phyloP scores from a whole-genome alignment of 2,888 invertebrate species.

The Dynastes tityus region DNA sequence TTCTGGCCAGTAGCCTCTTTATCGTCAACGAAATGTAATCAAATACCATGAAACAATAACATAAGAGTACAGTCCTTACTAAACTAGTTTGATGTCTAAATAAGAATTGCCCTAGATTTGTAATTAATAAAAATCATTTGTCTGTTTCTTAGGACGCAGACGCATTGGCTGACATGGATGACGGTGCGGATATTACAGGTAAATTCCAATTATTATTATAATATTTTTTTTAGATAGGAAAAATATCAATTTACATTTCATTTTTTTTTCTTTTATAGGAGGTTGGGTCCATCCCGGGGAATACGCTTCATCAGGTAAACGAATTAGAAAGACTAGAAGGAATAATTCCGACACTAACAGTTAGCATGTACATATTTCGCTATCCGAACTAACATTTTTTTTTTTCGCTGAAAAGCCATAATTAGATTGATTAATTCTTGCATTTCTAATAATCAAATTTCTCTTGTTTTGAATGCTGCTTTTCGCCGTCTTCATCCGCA shows the following conservation, averaged over 20 bases:
- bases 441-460: slow-evolving; percentile 59
- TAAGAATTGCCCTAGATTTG: not conserved
- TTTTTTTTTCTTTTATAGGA: slow-evolving; percentile 75
- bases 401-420: slow-evolving; percentile 18
- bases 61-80: too few species aligned
- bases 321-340: not conserved
- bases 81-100: not conserved
- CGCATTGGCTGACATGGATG: slow-evolving; percentile 87
- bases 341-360: too few species aligned
- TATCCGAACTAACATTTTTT: slow-evolving; percentile 51
- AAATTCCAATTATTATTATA: slow-evolving; percentile 57
- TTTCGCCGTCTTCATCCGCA: slow-evolving; percentile 72
- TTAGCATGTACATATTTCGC: slow-evolving; percentile 21
- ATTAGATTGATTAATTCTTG: not conserved
- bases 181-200: slow-evolving; percentile 96
- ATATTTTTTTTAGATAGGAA: not conserved
- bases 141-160: slow-evolving; percentile 78
- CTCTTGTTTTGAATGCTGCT: slow-evolving; percentile 58
- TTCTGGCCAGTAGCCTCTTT: too few species aligned
- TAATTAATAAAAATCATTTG: not conserved
- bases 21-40: too few species aligned
- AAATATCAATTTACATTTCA: slow-evolving; percentile 49
- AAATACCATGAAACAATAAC: too few species aligned
- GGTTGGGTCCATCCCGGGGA: slow-evolving; percentile 99
- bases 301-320: slow-evolving; percentile 96